Percentiles rank a stretch among this genome's conserved stretches.
phyloP scores from a whole-genome alignment of 1,140 invertebrate species.

The Zaprionus ghesquierei region DNA sequence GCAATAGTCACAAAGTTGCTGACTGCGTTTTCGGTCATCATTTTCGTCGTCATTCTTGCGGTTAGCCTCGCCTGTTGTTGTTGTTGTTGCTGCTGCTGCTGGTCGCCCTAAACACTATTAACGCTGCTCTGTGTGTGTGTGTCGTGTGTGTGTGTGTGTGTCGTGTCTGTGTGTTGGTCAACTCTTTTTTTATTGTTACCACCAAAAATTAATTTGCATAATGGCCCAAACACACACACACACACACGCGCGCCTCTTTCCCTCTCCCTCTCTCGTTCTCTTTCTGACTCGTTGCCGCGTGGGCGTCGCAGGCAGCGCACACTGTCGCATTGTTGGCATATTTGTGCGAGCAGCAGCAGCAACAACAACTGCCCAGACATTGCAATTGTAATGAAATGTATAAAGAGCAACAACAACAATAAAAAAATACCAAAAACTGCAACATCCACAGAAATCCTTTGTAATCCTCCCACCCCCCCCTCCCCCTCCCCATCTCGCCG shows the following conservation, averaged over 20 bases:
- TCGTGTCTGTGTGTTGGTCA: slow-evolving; percentile 34
- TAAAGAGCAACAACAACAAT: not conserved
- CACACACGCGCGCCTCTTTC: too few species aligned
- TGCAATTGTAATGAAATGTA: slow-evolving; percentile 20
- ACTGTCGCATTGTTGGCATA: slow-evolving; percentile 9
- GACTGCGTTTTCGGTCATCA: slow-evolving; percentile 74
- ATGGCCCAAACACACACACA: slow-evolving; percentile 38
- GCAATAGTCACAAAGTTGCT: slow-evolving; percentile 75
- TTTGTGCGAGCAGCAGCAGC: slow-evolving; percentile 6
- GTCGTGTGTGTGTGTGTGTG: slow-evolving; percentile 14
- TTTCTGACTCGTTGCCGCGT: not conserved
- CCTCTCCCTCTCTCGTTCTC: not conserved
- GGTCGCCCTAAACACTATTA: slow-evolving; percentile 64
- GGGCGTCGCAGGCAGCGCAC: not conserved
- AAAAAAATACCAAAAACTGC: slow-evolving; percentile 6
- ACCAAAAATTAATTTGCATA: slow-evolving; percentile 80
- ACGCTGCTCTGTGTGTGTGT: slow-evolving; percentile 27
- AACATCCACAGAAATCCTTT: not conserved
- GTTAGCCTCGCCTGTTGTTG: slow-evolving; percentile 27
- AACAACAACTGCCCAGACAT: slow-evolving; percentile 1
- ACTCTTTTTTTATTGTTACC: slow-evolving; percentile 50
- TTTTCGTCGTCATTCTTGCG: slow-evolving; percentile 73
- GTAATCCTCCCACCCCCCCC: not conserved
- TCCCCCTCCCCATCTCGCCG: not conserved
- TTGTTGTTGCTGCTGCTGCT: slow-evolving; percentile 29